Conservation (phyloP, 2,888 invertebrate species). For the Hemithea aestivaria region DNA sequence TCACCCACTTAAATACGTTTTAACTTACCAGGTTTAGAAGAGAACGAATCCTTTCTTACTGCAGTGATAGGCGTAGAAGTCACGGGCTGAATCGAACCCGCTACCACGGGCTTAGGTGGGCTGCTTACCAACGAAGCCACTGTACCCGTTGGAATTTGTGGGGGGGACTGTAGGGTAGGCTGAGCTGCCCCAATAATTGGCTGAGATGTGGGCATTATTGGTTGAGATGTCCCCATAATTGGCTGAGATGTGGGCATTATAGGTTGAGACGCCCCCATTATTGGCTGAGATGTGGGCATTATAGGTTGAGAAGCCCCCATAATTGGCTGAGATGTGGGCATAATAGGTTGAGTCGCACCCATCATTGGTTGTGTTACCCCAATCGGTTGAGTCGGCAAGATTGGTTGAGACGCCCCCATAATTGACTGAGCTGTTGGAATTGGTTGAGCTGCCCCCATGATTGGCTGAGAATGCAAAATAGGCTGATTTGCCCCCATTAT, state of each 20-base stretch:
- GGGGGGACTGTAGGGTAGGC: slow-evolving; percentile 36
- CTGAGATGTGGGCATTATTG: slow-evolving; percentile 27
- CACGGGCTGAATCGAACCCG: slow-evolving; percentile 52
- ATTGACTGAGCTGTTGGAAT: slow-evolving; percentile 17
- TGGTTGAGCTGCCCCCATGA: too few relatives aligned
- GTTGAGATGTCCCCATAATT: slow-evolving; percentile 24
- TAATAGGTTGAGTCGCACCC: too few relatives aligned
- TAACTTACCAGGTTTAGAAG: slow-evolving; percentile 62
- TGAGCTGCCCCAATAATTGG: slow-evolving; percentile 27
- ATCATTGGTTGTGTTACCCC: too few relatives aligned
- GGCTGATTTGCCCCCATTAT: slow-evolving; percentile 33
- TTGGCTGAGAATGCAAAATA: slow-evolving; percentile 18
- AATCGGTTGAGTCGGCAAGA: too few relatives aligned
- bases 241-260: slow-evolving; percentile 26
- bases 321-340: slow-evolving; percentile 15
- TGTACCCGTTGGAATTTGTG: slow-evolving; percentile 40
- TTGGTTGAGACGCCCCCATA: slow-evolving; percentile 3
- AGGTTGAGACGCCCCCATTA: slow-evolving; percentile 23
- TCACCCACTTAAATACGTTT: too few relatives aligned
- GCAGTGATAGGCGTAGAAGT: slow-evolving; percentile 66
- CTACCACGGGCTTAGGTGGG: slow-evolving; percentile 48
- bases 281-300: slow-evolving; percentile 16
- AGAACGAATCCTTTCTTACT: slow-evolving; percentile 53
- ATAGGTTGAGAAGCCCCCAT: slow-evolving; percentile 34
- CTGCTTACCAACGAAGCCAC: slow-evolving; percentile 50